phyloP scores from a whole-genome alignment of 1,140 invertebrate genomes.

The Meloidogyne floridensis region DNA sequence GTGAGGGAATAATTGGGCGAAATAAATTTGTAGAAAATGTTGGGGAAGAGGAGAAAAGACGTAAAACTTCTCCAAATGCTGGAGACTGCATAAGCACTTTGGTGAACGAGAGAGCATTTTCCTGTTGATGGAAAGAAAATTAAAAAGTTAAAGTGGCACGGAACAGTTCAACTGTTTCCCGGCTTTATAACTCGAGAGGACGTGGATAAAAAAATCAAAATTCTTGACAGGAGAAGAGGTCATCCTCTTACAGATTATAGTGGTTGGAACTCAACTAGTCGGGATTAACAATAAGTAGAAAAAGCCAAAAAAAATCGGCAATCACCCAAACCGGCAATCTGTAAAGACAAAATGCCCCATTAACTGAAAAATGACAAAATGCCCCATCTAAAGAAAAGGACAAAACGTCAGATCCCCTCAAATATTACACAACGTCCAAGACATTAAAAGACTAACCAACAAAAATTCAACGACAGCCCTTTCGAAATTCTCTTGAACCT shows the following conservation, averaged over 20 bases:
- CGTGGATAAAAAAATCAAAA: too few relatives aligned
- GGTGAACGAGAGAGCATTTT: constrained; percentile 22
- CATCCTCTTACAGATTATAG: too few relatives aligned
- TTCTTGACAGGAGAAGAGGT: too few relatives aligned
- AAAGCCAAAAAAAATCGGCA: too few relatives aligned
- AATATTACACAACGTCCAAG: neutral
- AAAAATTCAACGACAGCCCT: constrained; percentile 5
- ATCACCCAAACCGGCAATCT: too few relatives aligned
- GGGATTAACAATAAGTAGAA: neutral
- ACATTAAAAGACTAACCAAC: neutral
- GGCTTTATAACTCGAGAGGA: too few relatives aligned
- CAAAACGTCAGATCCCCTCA: neutral
- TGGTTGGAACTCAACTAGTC: too few relatives aligned
- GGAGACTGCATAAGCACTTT: constrained; percentile 13
- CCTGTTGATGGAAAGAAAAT: constrained; percentile 9
- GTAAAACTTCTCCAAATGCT: constrained; percentile 8
- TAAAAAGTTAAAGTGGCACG: neutral
- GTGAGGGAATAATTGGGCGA: constrained; percentile 18
- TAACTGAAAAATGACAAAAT: neutral
- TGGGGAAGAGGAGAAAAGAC: constrained; percentile 1
- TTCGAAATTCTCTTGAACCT: neutral
- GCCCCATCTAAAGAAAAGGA: neutral
- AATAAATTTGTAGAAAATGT: neutral
- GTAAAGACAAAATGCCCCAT: neutral
- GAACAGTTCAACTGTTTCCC: too few relatives aligned